phyloP scores from a whole-genome alignment of 2,888 invertebrate genomes.

The Cataglyphis albicans region DNA sequence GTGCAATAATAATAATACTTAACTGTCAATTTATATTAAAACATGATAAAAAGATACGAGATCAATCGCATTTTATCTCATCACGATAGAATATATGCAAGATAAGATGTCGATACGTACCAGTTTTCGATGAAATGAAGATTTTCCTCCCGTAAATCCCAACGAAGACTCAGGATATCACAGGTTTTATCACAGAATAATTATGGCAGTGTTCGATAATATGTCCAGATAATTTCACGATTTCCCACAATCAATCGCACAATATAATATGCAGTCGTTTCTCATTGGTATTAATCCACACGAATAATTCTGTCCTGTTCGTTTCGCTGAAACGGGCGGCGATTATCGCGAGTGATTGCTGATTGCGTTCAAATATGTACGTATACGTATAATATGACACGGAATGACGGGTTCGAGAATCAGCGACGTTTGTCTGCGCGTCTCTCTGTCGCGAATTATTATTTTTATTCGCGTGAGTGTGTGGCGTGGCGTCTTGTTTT shows the following conservation, averaged over 20 bases:
- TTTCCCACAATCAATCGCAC: not conserved
- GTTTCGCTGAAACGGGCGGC: not conserved
- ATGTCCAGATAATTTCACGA: not conserved
- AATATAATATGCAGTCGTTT: not conserved
- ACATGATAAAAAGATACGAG: not conserved
- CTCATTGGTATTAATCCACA: not conserved
- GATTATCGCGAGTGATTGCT: not conserved
- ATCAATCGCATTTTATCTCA: conserved; percentile 23
- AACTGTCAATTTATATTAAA: not conserved
- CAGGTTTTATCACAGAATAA: conserved; percentile 56
- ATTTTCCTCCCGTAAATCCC: not conserved
- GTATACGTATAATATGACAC: not conserved
- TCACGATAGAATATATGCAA: not conserved
- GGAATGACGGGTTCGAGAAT: not conserved
- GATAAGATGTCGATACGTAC: conserved; percentile 11
- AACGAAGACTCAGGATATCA: conserved; percentile 36
- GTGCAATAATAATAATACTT: not conserved
- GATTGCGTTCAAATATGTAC: conserved; percentile 23
- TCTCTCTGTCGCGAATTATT: not conserved
- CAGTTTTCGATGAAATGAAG: not conserved
- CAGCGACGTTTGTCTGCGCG: not conserved
- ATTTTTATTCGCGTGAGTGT: not conserved
- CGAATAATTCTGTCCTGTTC: not conserved
- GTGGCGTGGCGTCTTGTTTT: not conserved
- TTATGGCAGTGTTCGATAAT: conserved; percentile 37